Base-by-base conservation (phyloP, 35 echinoderm and acorn worm genomes). In the Ptychodera flava region DNA sequence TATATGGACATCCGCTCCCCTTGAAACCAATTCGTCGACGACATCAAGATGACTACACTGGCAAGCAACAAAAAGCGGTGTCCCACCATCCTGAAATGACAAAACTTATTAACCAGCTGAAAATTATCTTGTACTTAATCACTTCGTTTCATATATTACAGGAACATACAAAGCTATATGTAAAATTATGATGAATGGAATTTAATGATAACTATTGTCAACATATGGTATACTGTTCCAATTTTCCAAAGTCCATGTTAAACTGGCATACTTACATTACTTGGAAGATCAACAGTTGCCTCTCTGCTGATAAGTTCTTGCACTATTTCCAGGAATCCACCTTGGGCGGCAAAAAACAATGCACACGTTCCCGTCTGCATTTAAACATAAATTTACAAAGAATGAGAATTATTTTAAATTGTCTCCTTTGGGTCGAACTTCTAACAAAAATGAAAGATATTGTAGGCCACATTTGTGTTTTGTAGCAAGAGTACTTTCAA, bases 261-360 rank as follows among this genome's bases (percentile, higher is more conserved):
- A n/a, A n/a, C n/a, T n/a, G n/a, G n/a, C n/a, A n/a, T n/a, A 34
- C 31, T 37, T 88, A 97, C 95, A 83, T 97, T 82, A 37, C 95
- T 97, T 28, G 91, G 89, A 64, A 91, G 76, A 85, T 97, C 92
- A 1, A 93, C 33, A 79, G 81, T 75, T 32, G 92, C 84, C 83
- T 84, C 91, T 30, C 80, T 75, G 45, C 87, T 82, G 34, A 97
- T 36, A 22, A 97, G 89, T 31, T 89, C 85, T 34, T 76, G 79
- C 27, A 93, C 85, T 16, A 93, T 93, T 28, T 97, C 95, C 35
- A 89, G 28, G 38, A 89, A 97, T 29, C 95, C 95, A 36, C 92
- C 91, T 86, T 97, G 95, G 30, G 91, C 92, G 10, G 95, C 95
- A 79, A 97, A 97, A 81, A 97, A 97, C 76, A 97, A 75, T 35